phyloP scores from a whole-genome alignment of 1,140 invertebrate species.

The Aphis craccivora region DNA sequence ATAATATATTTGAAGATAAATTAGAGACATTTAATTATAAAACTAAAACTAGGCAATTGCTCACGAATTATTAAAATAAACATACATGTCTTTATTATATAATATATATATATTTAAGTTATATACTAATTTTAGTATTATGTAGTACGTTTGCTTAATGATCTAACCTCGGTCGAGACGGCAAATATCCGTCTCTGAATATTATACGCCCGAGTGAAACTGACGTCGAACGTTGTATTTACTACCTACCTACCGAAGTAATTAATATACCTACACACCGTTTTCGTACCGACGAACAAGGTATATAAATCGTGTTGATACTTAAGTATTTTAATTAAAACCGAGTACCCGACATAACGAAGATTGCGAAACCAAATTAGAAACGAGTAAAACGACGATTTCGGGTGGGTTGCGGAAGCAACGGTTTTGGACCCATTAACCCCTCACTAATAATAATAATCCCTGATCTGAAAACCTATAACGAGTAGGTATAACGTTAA shows the following conservation, averaged over 20 bases:
- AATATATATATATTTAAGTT: too few species aligned
- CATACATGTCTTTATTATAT: not conserved
- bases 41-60: not conserved
- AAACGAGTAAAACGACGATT: not conserved
- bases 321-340: not conserved
- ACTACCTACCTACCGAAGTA: not conserved
- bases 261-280: not conserved
- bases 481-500: too few species aligned
- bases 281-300: not conserved
- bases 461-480: not conserved
- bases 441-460: not conserved
- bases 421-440: not conserved
- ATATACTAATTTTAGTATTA: not conserved
- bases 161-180: not conserved
- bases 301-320: not conserved
- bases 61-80: not conserved
- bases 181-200: not conserved
- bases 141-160: not conserved
- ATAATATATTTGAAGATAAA: not conserved
- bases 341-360: not conserved
- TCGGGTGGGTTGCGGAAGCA: not conserved
- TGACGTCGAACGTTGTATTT: not conserved
- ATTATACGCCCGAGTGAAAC: not conserved
- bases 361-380: not conserved
- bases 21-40: not conserved